Evolutionary conservation across 2,797 vertebrate genomes (phyloP), one percentile per base, ranked within the genome.

Genomic region (Carapus acus): DNA sequence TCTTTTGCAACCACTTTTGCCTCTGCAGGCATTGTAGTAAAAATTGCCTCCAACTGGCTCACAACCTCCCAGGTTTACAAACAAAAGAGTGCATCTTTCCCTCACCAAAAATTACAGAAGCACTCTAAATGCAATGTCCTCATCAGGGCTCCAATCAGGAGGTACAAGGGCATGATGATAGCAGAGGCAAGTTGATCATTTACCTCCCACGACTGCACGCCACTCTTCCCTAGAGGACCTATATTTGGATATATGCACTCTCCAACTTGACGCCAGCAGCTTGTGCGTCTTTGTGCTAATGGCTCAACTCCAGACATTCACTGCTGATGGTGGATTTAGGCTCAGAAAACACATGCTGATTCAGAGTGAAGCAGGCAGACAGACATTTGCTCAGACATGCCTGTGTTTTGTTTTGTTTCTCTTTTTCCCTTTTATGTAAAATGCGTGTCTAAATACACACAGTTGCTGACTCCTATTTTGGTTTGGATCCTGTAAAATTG

Each of bases 211-310:
- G 55, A 33, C 51, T 73, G 65, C 73, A 43, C 57, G 24, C 58
- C 69, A 71, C 43, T 38, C 54, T 74, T 47, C 68, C 31, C 36
- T 33, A 41, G 39, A 50, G 49, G 49, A 45, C 22, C 55, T 59
- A 67, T 63, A 79, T 83, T 64, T 71, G 73, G 67, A 74, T 60
- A 7, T 65, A 69, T 74, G 41, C 49, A 58, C 59, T 58, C 54
- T 44, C 68, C 58, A 21, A 36, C 64, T 36, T 55, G 64, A 71
- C 58, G 50, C 53, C 48, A 49, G 41, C 49, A 17, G 6, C 36
- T 67, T 37, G 33, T 53, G 31, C 49, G 54, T 54, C 47, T 31
- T 69, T 43, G 62, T 65, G 60, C 42, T 46, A 54, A 41, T 9
- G 31, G 6, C 6, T 7, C 11, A 3, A 13, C 31, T 33, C 6